Evolutionary conservation across 92 coral and sea anemone species (phyloP).

Genomic region (Isaurus tuberculatus): DNA sequence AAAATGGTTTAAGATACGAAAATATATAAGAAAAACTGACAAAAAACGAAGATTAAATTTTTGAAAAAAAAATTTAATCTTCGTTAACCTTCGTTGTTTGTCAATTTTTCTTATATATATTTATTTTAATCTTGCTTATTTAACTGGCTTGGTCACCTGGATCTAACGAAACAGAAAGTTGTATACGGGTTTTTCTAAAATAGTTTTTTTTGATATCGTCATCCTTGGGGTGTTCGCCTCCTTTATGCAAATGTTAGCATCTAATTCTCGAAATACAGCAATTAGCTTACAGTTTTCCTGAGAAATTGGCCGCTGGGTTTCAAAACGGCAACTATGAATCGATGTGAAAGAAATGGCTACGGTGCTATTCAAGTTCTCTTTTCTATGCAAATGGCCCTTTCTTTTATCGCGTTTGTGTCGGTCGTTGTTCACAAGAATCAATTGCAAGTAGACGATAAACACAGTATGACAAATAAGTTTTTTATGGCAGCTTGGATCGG

Average conservation of each 20-base stretch:
- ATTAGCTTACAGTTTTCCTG: not conserved
- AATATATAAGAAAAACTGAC: too few relatives aligned
- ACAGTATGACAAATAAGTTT: not conserved
- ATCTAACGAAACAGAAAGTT: too few relatives aligned
- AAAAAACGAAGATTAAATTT: too few relatives aligned
- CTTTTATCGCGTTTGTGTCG: conserved; percentile 23
- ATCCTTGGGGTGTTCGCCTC: not conserved
- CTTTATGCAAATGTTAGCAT: not conserved
- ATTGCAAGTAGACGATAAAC: not conserved
- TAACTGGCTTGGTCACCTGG: too few relatives aligned
- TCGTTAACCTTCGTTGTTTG: too few relatives aligned
- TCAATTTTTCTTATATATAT: too few relatives aligned
- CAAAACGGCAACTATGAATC: not conserved
- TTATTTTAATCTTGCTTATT: too few relatives aligned
- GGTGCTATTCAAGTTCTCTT: conserved; percentile 17
- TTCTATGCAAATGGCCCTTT: not conserved
- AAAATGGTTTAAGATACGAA: not conserved
- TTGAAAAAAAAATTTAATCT: too few relatives aligned
- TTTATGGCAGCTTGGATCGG: not conserved
- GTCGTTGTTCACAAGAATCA: conserved; percentile 8
- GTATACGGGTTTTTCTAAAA: too few relatives aligned
- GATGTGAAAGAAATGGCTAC: not conserved
- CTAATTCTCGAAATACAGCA: not conserved
- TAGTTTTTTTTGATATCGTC: not conserved
- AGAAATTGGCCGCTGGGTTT: not conserved